A percentile compares a stretch with the other conserved stretches of the same genome.
phyloP scores from a whole-genome alignment of 2,797 vertebrate genomes.

The Anisognathus igniventris region DNA sequence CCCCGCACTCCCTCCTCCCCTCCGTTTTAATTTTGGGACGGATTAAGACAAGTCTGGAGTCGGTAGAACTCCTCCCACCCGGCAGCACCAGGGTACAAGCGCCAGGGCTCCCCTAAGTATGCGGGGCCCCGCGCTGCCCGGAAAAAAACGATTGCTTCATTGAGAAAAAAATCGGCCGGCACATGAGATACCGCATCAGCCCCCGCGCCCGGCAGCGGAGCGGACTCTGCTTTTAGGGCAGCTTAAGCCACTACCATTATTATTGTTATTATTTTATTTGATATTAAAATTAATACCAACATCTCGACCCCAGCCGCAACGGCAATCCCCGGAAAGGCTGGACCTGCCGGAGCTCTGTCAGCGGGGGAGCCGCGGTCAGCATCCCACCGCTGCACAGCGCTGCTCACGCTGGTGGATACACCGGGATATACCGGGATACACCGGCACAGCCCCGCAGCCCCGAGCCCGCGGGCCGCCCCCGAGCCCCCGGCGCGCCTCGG shows the following conservation, averaged over 20 bases:
- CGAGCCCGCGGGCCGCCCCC: neutral
- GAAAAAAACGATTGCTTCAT: neutral
- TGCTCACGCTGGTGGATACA: neutral
- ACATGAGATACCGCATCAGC: neutral
- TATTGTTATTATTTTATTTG: neutral
- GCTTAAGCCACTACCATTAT: neutral
- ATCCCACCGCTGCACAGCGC: neutral
- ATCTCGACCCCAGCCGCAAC: neutral
- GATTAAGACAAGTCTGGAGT: neutral
- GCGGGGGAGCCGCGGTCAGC: neutral
- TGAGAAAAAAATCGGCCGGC: neutral
- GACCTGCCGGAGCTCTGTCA: neutral
- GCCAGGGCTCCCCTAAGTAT: neutral
- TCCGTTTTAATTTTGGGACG: neutral
- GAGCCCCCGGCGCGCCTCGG: neutral
- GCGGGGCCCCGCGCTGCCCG: neutral
- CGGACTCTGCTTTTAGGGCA: neutral
- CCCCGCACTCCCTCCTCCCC: neutral
- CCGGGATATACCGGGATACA: no score
- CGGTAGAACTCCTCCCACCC: neutral
- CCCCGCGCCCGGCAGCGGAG: neutral
- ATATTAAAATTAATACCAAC: neutral
- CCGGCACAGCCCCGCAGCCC: accelerated
- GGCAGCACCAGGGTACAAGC: neutral
- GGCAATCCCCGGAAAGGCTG: neutral